Conservation (phyloP, 2,113 vertebrate genomes). For the Toxostoma redivivum region DNA sequence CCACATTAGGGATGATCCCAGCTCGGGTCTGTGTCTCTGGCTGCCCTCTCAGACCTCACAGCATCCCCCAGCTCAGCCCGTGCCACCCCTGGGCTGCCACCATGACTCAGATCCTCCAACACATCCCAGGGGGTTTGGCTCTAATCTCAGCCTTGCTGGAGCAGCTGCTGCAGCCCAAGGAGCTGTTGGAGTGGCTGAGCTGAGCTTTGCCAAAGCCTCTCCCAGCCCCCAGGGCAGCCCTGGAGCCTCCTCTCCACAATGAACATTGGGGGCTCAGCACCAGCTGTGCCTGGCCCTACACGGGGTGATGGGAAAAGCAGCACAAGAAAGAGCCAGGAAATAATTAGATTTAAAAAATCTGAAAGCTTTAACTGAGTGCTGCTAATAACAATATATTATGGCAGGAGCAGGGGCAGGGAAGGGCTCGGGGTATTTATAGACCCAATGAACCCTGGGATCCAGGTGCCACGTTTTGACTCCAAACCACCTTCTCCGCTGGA, state of each 20-base stretch:
- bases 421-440: constrained; percentile 7
- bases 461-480: constrained; percentile 60
- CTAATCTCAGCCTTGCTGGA: neutral
- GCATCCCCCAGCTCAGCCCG: neutral
- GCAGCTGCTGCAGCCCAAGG: neutral
- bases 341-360: neutral
- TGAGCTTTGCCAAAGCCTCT: neutral
- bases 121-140: neutral
- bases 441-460: constrained; percentile 33
- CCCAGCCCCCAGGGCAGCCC: neutral
- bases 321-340: neutral
- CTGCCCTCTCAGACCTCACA: neutral
- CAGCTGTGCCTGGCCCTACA: neutral
- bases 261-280: neutral
- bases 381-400: neutral
- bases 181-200: neutral
- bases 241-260: too few species aligned
- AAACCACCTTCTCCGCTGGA: constrained; percentile 65
- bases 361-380: neutral
- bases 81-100: neutral
- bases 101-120: neutral
- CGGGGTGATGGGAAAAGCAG: neutral
- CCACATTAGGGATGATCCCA: neutral
- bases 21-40: neutral
- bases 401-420: constrained; percentile 6